Conservation (phyloP, 2,888 invertebrate species). For the Onchidella celtica region DNA sequence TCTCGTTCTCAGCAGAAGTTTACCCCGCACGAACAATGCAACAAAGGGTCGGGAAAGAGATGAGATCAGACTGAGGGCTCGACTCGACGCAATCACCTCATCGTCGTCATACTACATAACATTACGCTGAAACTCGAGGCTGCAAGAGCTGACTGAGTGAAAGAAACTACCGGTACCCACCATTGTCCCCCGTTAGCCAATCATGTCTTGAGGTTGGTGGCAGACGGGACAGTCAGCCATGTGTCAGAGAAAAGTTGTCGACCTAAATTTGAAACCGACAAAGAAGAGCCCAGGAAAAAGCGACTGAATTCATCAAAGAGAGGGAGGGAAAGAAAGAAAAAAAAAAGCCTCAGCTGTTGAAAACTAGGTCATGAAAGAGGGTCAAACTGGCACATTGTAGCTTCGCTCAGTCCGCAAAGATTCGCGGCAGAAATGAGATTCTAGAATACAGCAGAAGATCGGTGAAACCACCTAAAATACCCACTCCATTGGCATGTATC, state of each 20-base stretch:
- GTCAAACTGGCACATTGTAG: neutral
- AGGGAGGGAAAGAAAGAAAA: neutral
- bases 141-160: too few relatives aligned
- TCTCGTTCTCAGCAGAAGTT: too few relatives aligned
- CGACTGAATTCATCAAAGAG: too few relatives aligned
- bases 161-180: too few relatives aligned
- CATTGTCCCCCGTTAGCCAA: neutral
- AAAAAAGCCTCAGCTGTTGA: neutral
- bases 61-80: too few relatives aligned
- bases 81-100: too few relatives aligned
- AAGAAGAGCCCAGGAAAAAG: neutral
- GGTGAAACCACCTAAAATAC: neutral
- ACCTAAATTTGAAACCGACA: conserved; percentile 2
- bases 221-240: neutral
- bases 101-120: too few relatives aligned
- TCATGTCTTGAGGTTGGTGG: neutral
- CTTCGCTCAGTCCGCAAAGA: neutral
- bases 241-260: neutral
- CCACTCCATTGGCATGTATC: neutral
- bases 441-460: neutral
- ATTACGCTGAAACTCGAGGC: too few relatives aligned
- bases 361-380: neutral
- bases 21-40: too few relatives aligned
- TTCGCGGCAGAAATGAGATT: neutral
- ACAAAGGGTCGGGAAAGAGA: too few relatives aligned